These are phyloP conservation scores for Phengaris alcon DNA, from an alignment of 2,888 invertebrate species.

Conservation along the genomic window DNA sequence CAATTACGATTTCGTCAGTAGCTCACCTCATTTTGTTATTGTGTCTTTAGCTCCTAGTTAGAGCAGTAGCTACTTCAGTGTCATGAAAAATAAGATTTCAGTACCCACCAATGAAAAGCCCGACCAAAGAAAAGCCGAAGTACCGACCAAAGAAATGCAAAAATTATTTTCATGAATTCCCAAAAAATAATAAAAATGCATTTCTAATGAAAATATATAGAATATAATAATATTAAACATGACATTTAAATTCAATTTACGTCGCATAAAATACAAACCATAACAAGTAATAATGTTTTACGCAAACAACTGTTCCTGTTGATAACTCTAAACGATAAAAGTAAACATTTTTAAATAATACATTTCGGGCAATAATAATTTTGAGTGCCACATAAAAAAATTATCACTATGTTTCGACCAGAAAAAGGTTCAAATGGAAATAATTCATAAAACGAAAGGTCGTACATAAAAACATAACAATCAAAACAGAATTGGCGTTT, in stretches of 20 bases:
- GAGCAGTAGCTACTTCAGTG: no score
- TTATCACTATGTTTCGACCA: constrained; percentile 25
- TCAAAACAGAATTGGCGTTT: constrained; percentile 43
- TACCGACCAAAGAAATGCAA: no score
- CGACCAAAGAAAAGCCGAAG: no score
- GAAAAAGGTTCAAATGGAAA: constrained; percentile 27
- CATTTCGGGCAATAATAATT: constrained; percentile 13
- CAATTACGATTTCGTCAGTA: background rate
- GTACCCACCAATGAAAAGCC: no score
- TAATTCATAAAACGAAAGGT: constrained; percentile 37
- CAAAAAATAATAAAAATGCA: background rate
- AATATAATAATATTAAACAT: background rate
- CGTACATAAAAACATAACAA: constrained; percentile 39
- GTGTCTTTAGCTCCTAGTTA: no score
- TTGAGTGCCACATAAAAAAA: constrained; percentile 4
- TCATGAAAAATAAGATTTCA: no score
- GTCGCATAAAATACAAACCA: constrained; percentile 2
- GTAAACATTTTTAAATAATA: constrained; percentile 24
- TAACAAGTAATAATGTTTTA: background rate
- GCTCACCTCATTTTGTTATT: no score
- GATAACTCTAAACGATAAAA: background rate
- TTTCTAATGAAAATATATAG: background rate
- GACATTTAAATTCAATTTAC: background rate
- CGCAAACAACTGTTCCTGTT: background rate
- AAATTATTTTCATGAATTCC: no score